Evolutionary conservation across 2,113 vertebrate species (phyloP).

Genomic region (Solenodon paradoxus): DNA sequence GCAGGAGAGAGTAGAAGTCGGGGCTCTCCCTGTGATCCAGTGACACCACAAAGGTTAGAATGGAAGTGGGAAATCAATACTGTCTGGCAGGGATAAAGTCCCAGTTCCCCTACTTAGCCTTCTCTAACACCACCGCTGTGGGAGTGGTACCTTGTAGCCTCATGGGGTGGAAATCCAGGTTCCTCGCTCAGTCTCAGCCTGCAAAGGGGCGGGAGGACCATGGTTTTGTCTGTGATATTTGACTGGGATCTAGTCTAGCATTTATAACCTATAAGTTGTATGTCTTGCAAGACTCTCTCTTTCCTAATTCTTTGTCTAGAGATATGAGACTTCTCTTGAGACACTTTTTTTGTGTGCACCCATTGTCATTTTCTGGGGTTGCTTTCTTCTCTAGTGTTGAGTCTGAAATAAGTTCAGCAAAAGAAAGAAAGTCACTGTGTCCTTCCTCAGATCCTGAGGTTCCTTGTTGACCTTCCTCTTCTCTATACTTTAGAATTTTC

Average conservation of each 20-base stretch:
- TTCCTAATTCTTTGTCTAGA: background rate
- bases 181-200: background rate
- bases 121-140: background rate
- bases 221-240: background rate
- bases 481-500: background rate
- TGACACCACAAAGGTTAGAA: background rate
- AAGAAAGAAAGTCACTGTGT: background rate
- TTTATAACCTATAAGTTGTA: background rate
- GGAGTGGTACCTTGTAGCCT: background rate
- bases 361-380: background rate
- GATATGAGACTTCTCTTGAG: background rate
- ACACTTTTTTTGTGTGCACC: background rate
- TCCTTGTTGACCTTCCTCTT: background rate
- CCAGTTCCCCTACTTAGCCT: background rate
- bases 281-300: background rate
- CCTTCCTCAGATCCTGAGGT: background rate
- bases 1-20: background rate
- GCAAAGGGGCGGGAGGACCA: background rate
- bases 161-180: background rate
- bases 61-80: background rate
- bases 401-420: background rate
- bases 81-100: background rate
- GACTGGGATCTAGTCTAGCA: background rate
- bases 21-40: background rate
- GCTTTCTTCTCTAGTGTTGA: background rate